phyloP scores from a whole-genome alignment of 2,113 vertebrate genomes.

The Pogonocichla stellata region DNA sequence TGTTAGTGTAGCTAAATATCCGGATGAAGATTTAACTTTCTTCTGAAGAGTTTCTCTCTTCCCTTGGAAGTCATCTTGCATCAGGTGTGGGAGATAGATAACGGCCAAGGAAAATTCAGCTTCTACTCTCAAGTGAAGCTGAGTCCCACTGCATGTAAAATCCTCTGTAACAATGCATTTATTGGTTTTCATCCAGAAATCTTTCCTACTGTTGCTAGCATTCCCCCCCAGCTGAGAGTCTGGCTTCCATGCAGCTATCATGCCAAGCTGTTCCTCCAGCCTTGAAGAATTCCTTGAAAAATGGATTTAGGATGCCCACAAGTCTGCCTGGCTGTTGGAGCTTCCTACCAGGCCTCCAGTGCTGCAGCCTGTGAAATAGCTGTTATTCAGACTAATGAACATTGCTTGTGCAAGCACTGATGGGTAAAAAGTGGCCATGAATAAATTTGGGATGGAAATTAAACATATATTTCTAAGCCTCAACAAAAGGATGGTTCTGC shows the following conservation, averaged over 20 bases:
- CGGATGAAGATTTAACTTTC: neutral
- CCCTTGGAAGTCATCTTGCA: neutral
- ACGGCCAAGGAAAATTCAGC: neutral
- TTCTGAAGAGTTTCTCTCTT: neutral
- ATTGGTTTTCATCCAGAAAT: slow-evolving; percentile 42
- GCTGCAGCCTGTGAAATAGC: slow-evolving; percentile 47
- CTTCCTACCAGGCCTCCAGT: neutral
- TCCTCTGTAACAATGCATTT: slow-evolving; percentile 30
- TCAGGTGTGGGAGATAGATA: neutral
- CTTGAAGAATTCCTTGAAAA: slow-evolving; percentile 62
- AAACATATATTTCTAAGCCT: slow-evolving; percentile 1
- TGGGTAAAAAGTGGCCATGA: slow-evolving; percentile 12
- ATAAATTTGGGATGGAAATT: slow-evolving; percentile 36
- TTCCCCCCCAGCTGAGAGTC: slow-evolving; percentile 28
- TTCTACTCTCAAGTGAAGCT: neutral
- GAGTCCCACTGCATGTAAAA: slow-evolving; percentile 27
- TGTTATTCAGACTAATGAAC: slow-evolving; percentile 48
- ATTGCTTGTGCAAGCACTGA: neutral
- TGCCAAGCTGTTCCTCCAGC: neutral
- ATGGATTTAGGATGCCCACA: slow-evolving; percentile 49
- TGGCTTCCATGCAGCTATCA: slow-evolving; percentile 6
- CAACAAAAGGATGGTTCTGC: neutral
- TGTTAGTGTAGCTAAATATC: neutral
- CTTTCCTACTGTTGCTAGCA: slow-evolving; percentile 25
- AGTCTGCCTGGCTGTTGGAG: neutral